phyloP scores from a whole-genome alignment of 2,113 vertebrate species.

The Misgurnus mizolepis region DNA sequence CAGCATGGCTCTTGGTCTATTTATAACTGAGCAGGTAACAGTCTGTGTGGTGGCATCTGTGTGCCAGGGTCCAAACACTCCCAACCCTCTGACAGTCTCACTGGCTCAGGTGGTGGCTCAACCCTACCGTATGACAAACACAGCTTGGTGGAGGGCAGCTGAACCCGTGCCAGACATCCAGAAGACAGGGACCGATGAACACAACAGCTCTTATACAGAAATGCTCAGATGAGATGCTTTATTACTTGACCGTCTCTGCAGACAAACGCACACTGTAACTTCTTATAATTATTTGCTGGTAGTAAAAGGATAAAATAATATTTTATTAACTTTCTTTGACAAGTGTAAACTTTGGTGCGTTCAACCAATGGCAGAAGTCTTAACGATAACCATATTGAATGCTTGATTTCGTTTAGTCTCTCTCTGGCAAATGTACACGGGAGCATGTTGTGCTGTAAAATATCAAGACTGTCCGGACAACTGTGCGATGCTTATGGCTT shows the following conservation, averaged over 20 bases:
- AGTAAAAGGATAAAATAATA: no score
- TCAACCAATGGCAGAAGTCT: no score
- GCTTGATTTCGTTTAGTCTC: no score
- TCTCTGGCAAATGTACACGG: not conserved
- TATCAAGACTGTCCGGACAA: slow-evolving; percentile 66
- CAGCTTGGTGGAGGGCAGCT: slow-evolving; percentile 64
- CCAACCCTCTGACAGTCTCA: slow-evolving; percentile 42
- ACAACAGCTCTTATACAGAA: slow-evolving; percentile 2
- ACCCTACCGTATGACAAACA: slow-evolving; percentile 54
- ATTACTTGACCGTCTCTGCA: not conserved
- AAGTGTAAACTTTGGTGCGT: no score
- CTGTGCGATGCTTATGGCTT: slow-evolving; percentile 66
- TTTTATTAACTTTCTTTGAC: no score
- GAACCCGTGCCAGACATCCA: slow-evolving; percentile 52
- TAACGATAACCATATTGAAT: no score
- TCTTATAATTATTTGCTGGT: not conserved
- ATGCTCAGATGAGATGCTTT: not conserved
- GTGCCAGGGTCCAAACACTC: slow-evolving; percentile 51
- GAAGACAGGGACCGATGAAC: slow-evolving; percentile 47
- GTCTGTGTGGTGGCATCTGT: slow-evolving; percentile 75
- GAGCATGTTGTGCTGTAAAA: slow-evolving; percentile 39
- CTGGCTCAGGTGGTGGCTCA: slow-evolving; percentile 59
- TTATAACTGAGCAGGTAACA: slow-evolving; percentile 71
- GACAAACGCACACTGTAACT: not conserved
- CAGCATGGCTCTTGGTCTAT: slow-evolving; percentile 68